These are phyloP conservation scores for Drosophila sechellia DNA, from an alignment of 1,140 invertebrate genomes.

Conservation along the genomic window DNA sequence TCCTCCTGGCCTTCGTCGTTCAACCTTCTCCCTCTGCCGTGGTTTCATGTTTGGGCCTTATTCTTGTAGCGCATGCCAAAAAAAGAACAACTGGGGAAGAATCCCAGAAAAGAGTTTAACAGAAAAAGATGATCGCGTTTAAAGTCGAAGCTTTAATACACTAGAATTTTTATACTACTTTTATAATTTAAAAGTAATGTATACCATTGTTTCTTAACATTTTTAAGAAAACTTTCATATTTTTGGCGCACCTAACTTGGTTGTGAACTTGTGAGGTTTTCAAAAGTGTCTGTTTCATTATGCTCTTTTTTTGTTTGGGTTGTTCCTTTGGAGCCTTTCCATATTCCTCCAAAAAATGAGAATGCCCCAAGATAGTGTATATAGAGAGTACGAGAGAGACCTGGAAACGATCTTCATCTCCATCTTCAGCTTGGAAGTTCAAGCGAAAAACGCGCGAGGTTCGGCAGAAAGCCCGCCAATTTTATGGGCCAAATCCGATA, in stretches of 20 bases:
- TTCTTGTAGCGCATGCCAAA: slow-evolving; percentile 74
- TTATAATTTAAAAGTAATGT: too few species aligned
- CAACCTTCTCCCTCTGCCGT: slow-evolving; percentile 4
- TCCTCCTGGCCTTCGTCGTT: slow-evolving; percentile 23
- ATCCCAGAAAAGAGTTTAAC: slow-evolving; percentile 37
- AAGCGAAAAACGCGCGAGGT: slow-evolving; percentile 72
- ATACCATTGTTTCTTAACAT: too few species aligned
- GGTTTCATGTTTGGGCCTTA: slow-evolving; percentile 37
- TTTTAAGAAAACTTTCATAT: too few species aligned
- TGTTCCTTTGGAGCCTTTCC: too few species aligned
- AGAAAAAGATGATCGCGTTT: slow-evolving; percentile 4
- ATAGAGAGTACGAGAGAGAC: slow-evolving; percentile 15
- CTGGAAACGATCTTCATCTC: slow-evolving; percentile 34
- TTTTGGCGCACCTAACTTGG: too few species aligned
- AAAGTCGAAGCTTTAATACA: neutral
- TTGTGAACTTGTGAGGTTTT: neutral
- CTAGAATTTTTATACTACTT: too few species aligned
- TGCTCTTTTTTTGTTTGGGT: neutral
- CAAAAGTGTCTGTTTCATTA: neutral
- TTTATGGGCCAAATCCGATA: slow-evolving; percentile 70
- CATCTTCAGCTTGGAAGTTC: slow-evolving; percentile 59
- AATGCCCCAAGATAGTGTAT: slow-evolving; percentile 17
- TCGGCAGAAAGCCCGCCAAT: slow-evolving; percentile 78
- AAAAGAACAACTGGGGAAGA: slow-evolving; percentile 55
- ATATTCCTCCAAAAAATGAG: neutral